Base-by-base conservation (phyloP, 2,888 invertebrate species). In the Margaritifera margaritifera region DNA sequence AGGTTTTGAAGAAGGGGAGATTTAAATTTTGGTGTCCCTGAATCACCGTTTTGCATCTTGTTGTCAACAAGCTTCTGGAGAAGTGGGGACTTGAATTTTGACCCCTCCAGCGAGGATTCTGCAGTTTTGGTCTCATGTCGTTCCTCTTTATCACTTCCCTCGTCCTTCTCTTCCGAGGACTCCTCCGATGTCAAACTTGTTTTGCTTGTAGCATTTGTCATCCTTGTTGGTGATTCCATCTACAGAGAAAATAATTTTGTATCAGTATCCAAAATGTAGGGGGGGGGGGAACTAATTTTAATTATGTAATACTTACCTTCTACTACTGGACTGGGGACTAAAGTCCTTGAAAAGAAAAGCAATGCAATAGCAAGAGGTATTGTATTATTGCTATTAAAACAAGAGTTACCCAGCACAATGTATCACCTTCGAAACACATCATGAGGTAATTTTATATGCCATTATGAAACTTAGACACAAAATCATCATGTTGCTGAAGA, bases 51-150 rank as follows among this genome's bases (percentile, higher is more conserved):
- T 51, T 72, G 77, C 6, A 77, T 72, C 61, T 83, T 81, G 58
- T 76, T 81, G 62, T 85, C 84, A 60, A 84, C 82, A 54, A 87
- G 79, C 72, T 86, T 85, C 71, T 86, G 85, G 59, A 87, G 78
- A 2, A 87, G 74, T 24, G 88, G 87, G 31, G 88, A 87, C 66
- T 80, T 84, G 80, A 87, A 88, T 69, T 81, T 84, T 27, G 84
- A 77, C 50, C 74, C 67, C 50, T 77, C 77, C 1, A 65, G 68
- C n/a, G 63, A 42, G 3, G 63, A 18, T n/a, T 72, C 68, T 1
- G 58, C 53, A 55, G 63, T 64, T 53, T 56, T 59, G 27, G 54
- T 53, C 20, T 68, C 75, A 19, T 64, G 55, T 61, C 69, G 68
- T 31, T 69, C 70, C n/a, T 70, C 74, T 63, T 67, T 77, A 62